A percentile compares a stretch with the other conserved stretches of the same genome.
Evolutionary conservation across 2,888 invertebrate genomes (phyloP).

Genomic region (Resseliella maxima): DNA sequence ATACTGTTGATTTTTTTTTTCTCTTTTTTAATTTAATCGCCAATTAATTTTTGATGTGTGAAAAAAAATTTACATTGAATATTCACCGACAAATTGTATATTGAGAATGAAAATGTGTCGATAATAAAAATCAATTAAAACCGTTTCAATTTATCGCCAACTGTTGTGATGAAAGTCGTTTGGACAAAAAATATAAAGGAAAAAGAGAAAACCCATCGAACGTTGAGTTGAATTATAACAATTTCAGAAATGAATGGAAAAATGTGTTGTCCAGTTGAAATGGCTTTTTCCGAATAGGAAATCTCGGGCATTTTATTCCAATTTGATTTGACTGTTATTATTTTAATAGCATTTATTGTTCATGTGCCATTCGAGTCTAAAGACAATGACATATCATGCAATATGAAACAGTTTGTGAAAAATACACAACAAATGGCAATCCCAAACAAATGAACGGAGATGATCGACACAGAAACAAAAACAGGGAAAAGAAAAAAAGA

Average conservation of each 20-base stretch:
- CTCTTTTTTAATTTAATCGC: too few species aligned
- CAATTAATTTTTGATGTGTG: too few species aligned
- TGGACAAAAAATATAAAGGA: not conserved
- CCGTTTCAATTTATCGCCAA: not conserved
- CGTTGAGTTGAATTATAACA: not conserved
- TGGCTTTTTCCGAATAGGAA: too few species aligned
- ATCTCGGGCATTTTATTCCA: not conserved
- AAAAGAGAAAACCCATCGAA: not conserved
- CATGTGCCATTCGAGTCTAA: not conserved
- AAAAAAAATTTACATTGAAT: not conserved
- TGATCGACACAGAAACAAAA: not conserved
- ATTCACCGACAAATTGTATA: not conserved
- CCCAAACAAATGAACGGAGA: slow-evolving; percentile 28
- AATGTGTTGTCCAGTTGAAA: too few species aligned
- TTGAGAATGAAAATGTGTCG: not conserved
- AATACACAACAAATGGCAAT: not conserved
- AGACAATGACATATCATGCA: slow-evolving; percentile 8
- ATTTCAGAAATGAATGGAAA: too few species aligned
- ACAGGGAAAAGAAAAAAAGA: not conserved
- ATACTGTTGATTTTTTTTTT: too few species aligned
- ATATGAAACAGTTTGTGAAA: not conserved
- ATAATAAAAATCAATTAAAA: slow-evolving; percentile 32
- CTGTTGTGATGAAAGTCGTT: not conserved
- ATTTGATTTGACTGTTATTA: not conserved
- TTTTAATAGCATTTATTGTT: not conserved